phyloP scores from a whole-genome alignment of 2,797 vertebrate species.

The Semotilus atromaculatus region DNA sequence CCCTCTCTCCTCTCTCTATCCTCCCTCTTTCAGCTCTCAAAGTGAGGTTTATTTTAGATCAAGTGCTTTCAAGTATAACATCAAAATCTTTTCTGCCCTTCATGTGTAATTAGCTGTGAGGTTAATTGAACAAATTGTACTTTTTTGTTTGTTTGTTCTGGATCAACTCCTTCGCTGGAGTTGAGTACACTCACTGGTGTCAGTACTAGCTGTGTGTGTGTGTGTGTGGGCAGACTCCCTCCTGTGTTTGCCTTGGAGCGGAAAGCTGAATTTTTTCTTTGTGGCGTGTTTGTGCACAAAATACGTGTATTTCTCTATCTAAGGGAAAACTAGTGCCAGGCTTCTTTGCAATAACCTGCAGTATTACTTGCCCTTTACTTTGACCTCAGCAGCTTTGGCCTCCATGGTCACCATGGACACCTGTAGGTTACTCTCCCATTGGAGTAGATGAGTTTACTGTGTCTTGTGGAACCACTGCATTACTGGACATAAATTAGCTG shows the following conservation, averaged over 20 bases:
- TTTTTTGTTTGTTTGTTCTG: constrained; percentile 46
- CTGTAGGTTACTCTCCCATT: background rate
- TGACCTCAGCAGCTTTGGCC: background rate
- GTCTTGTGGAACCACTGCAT: background rate
- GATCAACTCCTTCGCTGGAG: constrained; percentile 50
- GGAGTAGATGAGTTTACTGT: background rate
- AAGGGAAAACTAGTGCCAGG: background rate
- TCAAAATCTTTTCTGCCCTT: constrained; percentile 45
- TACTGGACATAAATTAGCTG: constrained; percentile 22
- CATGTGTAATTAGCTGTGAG: constrained; percentile 56
- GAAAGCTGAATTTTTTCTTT: constrained; percentile 11
- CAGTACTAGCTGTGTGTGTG: background rate
- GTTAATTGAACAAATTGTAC: constrained; percentile 62
- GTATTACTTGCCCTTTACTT: background rate
- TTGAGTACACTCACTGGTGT: constrained; percentile 22
- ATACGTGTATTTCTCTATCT: background rate
- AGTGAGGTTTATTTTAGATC: constrained; percentile 19
- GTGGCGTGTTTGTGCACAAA: background rate
- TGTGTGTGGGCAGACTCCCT: background rate
- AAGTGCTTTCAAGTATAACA: constrained; percentile 8
- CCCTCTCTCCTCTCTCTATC: no score
- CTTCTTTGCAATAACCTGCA: constrained; percentile 6
- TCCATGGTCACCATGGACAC: background rate
- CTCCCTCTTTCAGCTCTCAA: background rate
- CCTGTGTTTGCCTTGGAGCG: background rate